Evolutionary conservation across 2,797 vertebrate species (phyloP), one percentile per base, ranked within the genome.

Genomic region (Cyprinodon diabolis): DNA sequence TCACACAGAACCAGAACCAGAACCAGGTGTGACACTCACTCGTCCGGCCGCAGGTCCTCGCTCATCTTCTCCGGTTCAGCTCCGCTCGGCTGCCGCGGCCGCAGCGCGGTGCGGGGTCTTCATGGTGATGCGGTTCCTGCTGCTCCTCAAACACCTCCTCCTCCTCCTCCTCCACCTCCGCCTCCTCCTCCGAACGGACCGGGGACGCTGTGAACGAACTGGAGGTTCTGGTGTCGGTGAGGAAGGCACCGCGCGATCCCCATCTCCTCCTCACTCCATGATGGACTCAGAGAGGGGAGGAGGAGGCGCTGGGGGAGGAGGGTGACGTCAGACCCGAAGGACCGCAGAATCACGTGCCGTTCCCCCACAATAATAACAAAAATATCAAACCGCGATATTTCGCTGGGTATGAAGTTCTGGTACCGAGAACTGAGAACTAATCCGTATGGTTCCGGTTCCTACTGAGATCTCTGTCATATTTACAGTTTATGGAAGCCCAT

Each of bases 221-320:
- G 74, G 75, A 77, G 56, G 74, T 79, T 76, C 77, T 85, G 85
- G 21, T 90, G 83, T 93, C 84, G 94, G 91, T 93, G 92, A 91
- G 94, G 95, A 95, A 94, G 94, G 95, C 95, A 92, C 95, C 90
- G 93, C 91, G 93, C 93, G 94, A 96, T 96, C 95, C 95, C 95
- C 96, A 96, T 97, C 94, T 94, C 75, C 93, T 90, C 90, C 86
- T 94, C 92, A 95, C 94, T 95, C 95, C 95, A 96, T 96, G 94
- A 94, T 96, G 94, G 94, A 94, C 95, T 89, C 75, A 85, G 81
- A 75, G 69, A 37, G 40, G 68, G 30, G 30, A 30, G 30, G 30
- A 63, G 87, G 86, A 11, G 45, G 45, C 11, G 45, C 6, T 11
- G 49, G 52, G 56, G 57, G 3, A 17, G 4, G 35, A 76, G 81